Evolutionary conservation across 2,888 invertebrate genomes (phyloP), one percentile per base, ranked within the genome.

Genomic region (Drosophila peninsularis): DNA sequence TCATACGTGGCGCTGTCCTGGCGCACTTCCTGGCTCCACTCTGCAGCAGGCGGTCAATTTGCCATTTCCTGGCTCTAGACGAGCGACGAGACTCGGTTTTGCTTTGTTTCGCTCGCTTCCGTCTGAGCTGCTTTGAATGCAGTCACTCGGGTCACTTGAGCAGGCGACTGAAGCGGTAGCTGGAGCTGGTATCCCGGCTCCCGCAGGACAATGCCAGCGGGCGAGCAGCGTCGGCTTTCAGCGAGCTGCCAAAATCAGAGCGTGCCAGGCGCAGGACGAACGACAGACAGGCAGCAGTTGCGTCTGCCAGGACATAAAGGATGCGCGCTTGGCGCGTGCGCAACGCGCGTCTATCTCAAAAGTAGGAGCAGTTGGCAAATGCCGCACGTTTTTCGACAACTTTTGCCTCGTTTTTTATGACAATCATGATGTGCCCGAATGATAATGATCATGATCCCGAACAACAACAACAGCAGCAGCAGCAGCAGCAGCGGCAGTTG

Each of bases 31-130:
- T 71, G 76, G 69, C 77, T 68, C 65, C 66, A 75, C 88, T 69
- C 62, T 80, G 78, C 90, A 88, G 91, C 91, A 89, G 91, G 91
- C 91, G 91, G 92, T 91, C 91, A 91, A 91, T 92, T 92, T 91
- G 92, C 86, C 87, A 89, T 88, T 90, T 91, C 91, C 91, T 87
- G 55, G 81, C 85, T 37, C 52, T 3, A 30, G 47, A 30, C 47
- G 62, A 37, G 42, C 36, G 50, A 42, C 47, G 62, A 39, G 42
- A 14, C 50, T 63, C 53, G 44, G 57, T 42, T 45, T 45, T 45
- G 32, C 52, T 70, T 45, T 61, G 65, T 54, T 53, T 36, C 34
- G 47, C 57, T 47, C 41, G 63, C 68, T 79, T 82, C 80, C 72
- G 75, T 72, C 68, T 81, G 81, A 78, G 77, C 78, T 70, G 79